These are phyloP conservation scores for Cydia splendana DNA, from an alignment of 1,140 invertebrate genomes.

Conservation along the genomic window DNA sequence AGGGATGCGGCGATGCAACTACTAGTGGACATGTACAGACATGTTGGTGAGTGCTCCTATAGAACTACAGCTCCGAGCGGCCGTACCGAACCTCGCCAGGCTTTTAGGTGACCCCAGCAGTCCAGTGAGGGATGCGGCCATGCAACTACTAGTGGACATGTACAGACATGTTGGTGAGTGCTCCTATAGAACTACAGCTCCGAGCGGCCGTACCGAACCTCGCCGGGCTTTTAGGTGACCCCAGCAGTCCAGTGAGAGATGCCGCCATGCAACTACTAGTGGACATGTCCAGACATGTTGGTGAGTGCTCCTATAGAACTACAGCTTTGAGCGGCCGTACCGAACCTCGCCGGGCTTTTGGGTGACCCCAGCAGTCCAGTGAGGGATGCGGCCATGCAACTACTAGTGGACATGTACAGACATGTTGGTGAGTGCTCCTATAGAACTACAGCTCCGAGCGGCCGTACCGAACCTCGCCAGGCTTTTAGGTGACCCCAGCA, in stretches of 20 bases:
- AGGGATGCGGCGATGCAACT: constrained; percentile 92
- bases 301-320: constrained; percentile 64
- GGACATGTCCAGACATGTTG: constrained; percentile 96
- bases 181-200: constrained; percentile 77
- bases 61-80: constrained; percentile 84
- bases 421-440: constrained; percentile 86
- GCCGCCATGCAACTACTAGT: constrained; percentile 91
- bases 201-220: constrained; percentile 91
- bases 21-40: constrained; percentile 94
- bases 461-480: constrained; percentile 91
- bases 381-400: constrained; percentile 91
- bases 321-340: constrained; percentile 89
- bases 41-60: constrained; percentile 84
- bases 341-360: constrained; percentile 90
- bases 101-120: constrained; percentile 94
- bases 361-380: constrained; percentile 94
- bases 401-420: constrained; percentile 94
- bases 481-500: constrained; percentile 93
- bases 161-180: constrained; percentile 92
- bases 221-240: constrained; percentile 93
- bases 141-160: constrained; percentile 92
- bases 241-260: constrained; percentile 92
- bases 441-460: constrained; percentile 83
- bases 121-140: constrained; percentile 92
- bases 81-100: constrained; percentile 91